Conservation (phyloP, 2,888 invertebrate species). For the Pharmacophagus antenor region DNA sequence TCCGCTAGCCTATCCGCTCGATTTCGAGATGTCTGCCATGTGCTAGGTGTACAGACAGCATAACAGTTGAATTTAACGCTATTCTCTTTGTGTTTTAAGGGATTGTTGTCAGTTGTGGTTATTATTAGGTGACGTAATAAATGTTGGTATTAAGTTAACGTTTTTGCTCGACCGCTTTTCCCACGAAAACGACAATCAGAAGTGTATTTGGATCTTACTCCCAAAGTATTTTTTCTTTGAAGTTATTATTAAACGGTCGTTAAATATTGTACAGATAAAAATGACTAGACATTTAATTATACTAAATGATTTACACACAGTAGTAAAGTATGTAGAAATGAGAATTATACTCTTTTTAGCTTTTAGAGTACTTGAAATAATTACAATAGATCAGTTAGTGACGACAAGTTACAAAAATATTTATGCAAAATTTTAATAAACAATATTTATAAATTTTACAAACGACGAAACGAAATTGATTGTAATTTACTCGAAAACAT, state of each 20-base stretch:
- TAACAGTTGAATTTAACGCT: constrained; percentile 6
- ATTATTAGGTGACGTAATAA: not conserved
- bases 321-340: no score
- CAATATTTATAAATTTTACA: not conserved
- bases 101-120: not conserved
- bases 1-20: constrained; percentile 52
- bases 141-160: no score
- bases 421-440: not conserved
- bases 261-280: no score
- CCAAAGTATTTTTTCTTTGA: no score
- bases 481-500: not conserved
- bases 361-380: no score
- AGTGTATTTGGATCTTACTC: no score
- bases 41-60: constrained; percentile 43
- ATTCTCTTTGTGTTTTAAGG: not conserved
- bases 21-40: constrained; percentile 54
- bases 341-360: no score
- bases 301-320: no score
- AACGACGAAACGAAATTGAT: not conserved
- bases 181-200: no score
- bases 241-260: no score
- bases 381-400: not conserved
- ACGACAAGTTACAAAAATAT: not conserved
- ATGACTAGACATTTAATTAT: no score
- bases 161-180: no score